Evolutionary conservation across 2,797 vertebrate species (phyloP).

Genomic region (Meda fulgida): DNA sequence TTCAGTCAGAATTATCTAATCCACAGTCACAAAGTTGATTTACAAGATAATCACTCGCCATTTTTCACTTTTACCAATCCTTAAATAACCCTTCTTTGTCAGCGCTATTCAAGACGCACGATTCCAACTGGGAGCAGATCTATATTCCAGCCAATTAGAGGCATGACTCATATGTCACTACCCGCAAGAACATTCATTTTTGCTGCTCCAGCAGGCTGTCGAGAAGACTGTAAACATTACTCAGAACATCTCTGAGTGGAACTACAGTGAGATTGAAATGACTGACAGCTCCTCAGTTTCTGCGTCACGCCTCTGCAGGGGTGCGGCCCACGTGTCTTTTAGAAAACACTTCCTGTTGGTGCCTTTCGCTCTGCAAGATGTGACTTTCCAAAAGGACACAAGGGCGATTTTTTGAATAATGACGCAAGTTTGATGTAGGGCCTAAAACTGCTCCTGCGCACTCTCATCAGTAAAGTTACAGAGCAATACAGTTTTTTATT

Average conservation of each 20-base stretch:
- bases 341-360: slow-evolving; percentile 48
- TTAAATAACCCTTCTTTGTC: slow-evolving; percentile 61
- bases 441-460: background rate
- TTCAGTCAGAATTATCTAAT: slow-evolving; percentile 44
- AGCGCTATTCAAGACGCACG: slow-evolving; percentile 59
- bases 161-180: slow-evolving; percentile 73
- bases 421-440: background rate
- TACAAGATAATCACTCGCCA: slow-evolving; percentile 57
- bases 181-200: slow-evolving; percentile 61
- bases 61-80: slow-evolving; percentile 50
- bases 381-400: slow-evolving; percentile 19
- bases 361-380: slow-evolving; percentile 22
- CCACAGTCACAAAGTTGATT: slow-evolving; percentile 57
- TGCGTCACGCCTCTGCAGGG: slow-evolving; percentile 53
- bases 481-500: background rate
- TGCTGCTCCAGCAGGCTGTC: slow-evolving; percentile 47
- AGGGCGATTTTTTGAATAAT: slow-evolving; percentile 31
- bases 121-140: slow-evolving; percentile 62
- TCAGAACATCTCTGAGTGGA: slow-evolving; percentile 51
- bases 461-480: background rate
- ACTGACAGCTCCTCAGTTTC: slow-evolving; percentile 49
- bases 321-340: slow-evolving; percentile 45
- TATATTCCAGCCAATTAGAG: slow-evolving; percentile 68
- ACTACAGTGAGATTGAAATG: slow-evolving; percentile 49
- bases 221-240: slow-evolving; percentile 55